Conservation (phyloP, 2,888 invertebrate genomes). For the Eretmocerus hayati region DNA sequence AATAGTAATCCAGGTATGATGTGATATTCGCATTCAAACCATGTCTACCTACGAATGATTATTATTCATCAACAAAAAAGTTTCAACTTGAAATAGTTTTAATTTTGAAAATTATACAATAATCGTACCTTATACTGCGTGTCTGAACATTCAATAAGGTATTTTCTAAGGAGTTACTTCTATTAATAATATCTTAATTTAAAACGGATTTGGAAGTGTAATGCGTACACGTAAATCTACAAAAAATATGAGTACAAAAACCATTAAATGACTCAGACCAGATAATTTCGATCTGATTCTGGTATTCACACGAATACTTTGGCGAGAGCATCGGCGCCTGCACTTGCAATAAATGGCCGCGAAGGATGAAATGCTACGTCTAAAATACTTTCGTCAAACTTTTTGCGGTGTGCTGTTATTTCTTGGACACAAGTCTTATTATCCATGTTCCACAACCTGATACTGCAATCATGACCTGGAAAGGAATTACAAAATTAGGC, state of each 20-base stretch:
- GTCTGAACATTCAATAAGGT: slow-evolving; percentile 40
- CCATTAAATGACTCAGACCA: slow-evolving; percentile 32
- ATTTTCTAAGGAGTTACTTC: slow-evolving; percentile 34
- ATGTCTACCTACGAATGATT: slow-evolving; percentile 23
- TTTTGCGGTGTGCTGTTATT: slow-evolving; percentile 98
- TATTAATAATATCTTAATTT: slow-evolving; percentile 33
- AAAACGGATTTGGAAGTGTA: slow-evolving; percentile 41
- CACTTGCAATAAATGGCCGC: slow-evolving; percentile 96
- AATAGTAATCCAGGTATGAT: slow-evolving; percentile 21
- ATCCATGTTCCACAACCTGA: slow-evolving; percentile 98
- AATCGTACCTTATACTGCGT: slow-evolving; percentile 35
- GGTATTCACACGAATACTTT: slow-evolving; percentile 85
- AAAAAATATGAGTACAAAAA: slow-evolving; percentile 46
- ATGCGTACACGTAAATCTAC: slow-evolving; percentile 44
- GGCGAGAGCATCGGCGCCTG: slow-evolving; percentile 96
- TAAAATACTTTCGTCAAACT: slow-evolving; percentile 98
- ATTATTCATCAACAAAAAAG: slow-evolving; percentile 25
- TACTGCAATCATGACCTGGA: slow-evolving; percentile 90
- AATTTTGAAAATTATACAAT: slow-evolving; percentile 32
- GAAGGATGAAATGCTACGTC: slow-evolving; percentile 99
- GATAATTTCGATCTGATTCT: slow-evolving; percentile 27
- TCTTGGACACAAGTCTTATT: slow-evolving; percentile 99
- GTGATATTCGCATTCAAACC: slow-evolving; percentile 20
- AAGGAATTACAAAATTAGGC: slow-evolving; percentile 1
- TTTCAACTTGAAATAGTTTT: slow-evolving; percentile 29